Percentiles rank a stretch among this genome's conserved stretches.
These are phyloP conservation scores for Oxytorus armatus DNA, from an alignment of 2,888 invertebrate genomes.

Conservation along the genomic window DNA sequence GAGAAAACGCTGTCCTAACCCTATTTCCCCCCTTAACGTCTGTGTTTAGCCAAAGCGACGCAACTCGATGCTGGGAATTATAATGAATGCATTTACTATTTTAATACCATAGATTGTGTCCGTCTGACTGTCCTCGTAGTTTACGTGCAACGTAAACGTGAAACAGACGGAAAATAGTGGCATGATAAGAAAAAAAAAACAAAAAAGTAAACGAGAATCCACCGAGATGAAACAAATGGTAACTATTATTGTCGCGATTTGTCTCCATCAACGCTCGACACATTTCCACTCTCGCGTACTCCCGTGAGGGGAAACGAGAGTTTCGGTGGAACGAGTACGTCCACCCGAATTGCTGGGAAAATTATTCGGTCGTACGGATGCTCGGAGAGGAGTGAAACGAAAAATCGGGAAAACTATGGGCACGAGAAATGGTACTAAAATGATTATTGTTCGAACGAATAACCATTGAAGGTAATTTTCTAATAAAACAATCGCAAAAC, in stretches of 20 bases:
- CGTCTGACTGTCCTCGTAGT: neutral
- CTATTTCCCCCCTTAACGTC: no score
- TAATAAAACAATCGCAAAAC: neutral
- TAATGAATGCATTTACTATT: slow-evolving; percentile 42
- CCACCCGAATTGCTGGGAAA: slow-evolving; percentile 64
- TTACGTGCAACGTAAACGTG: slow-evolving; percentile 1
- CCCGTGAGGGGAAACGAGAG: slow-evolving; percentile 16
- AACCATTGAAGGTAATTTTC: slow-evolving; percentile 8
- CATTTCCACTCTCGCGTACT: slow-evolving; percentile 69
- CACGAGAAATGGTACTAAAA: neutral
- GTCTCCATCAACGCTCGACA: slow-evolving; percentile 76
- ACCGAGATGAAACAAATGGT: slow-evolving; percentile 71
- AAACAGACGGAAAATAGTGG: slow-evolving; percentile 20
- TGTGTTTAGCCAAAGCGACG: neutral
- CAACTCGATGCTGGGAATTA: neutral
- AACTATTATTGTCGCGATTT: slow-evolving; percentile 75
- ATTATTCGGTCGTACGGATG: slow-evolving; percentile 46
- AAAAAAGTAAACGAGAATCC: slow-evolving; percentile 29
- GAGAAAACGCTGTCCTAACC: no score
- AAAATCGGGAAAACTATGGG: neutral
- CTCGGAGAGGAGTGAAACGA: slow-evolving; percentile 25
- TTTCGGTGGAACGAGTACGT: slow-evolving; percentile 43
- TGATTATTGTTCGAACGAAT: slow-evolving; percentile 10
- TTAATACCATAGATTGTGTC: slow-evolving; percentile 37
- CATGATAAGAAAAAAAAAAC: slow-evolving; percentile 26